These are phyloP conservation scores for Lepidochrysops patricia DNA, from an alignment of 2,888 invertebrate genomes.

Conservation along the genomic window DNA sequence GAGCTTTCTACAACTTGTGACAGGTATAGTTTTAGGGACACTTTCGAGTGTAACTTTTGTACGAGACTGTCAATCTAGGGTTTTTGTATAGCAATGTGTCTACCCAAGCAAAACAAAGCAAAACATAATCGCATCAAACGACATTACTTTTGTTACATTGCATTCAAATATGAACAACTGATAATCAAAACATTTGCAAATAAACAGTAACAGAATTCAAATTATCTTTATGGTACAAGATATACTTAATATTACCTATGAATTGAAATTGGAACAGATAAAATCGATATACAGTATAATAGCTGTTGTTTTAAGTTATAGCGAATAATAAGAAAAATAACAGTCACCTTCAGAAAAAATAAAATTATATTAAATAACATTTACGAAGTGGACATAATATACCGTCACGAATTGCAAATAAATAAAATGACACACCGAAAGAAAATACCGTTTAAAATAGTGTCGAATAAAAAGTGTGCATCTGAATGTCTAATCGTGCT, in stretches of 20 bases:
- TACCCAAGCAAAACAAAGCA: no score
- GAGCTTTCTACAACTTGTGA: no score
- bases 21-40: no score
- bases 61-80: no score
- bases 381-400: no score
- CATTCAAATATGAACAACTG: background rate
- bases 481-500: background rate
- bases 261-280: background rate
- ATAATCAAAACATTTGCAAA: background rate
- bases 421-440: background rate
- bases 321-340: no score
- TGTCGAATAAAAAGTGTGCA: constrained; percentile 4
- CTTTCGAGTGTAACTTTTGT: no score
- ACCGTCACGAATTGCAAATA: background rate
- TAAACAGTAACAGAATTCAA: background rate
- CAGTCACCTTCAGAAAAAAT: no score
- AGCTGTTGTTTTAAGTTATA: background rate
- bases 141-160: background rate
- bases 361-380: no score
- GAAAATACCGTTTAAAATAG: background rate
- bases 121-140: no score
- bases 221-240: background rate
- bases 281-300: background rate
- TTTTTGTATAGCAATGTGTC: no score
- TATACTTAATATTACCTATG: no score